Evolutionary conservation across 2,113 vertebrate species (phyloP), one percentile per base, ranked within the genome.

Genomic region (Hippotragus niger): DNA sequence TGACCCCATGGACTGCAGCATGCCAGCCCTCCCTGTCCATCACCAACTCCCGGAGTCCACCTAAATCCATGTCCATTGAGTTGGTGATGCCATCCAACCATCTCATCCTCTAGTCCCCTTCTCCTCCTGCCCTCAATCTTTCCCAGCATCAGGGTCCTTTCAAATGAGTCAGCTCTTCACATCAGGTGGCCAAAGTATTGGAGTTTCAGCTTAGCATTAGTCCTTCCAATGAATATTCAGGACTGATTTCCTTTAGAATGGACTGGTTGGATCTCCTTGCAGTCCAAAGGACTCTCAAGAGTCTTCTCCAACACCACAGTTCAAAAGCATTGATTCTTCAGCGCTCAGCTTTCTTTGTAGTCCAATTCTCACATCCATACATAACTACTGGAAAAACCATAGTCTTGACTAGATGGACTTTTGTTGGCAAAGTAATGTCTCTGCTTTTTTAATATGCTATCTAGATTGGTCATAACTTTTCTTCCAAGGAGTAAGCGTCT

Each of bases 311-410:
- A 64, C 7, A 64, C 62, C 7, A n/a, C 62, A 64, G 62, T n/a
- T 64, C 62, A 64, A 64, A 64, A 64, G 7, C 62, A 64, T 64
- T 3, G 3, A 2, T 64, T 64, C 31, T 64, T 64, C 7, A 0
- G 62, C 0, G 0, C 31, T 64, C 15, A n/a, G 62, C 31, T 17
- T 64, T 64, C 62, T 64, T 64, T 8, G 1, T 4, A 67, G 33
- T 67, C 1, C 33, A 17, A 33, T 3, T 33, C 62, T 64, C 31
- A 33, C 62, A 64, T 17, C 31, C 62, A 33, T 64, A 64, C 3
- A 16, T 64, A 31, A 33, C 62, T 3, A 64, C 31, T 8, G 62
- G 62, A 64, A 64, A 64, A 64, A 64, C 31, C 15, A 64, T 15
- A 64, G 62, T 31, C 2, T 64, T 64, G 31, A 33, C 15, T n/a